Percentiles rank a stretch among this genome's conserved stretches.
phyloP scores from a whole-genome alignment of 2,888 invertebrate genomes.

The Trissolcus brochymenae region DNA sequence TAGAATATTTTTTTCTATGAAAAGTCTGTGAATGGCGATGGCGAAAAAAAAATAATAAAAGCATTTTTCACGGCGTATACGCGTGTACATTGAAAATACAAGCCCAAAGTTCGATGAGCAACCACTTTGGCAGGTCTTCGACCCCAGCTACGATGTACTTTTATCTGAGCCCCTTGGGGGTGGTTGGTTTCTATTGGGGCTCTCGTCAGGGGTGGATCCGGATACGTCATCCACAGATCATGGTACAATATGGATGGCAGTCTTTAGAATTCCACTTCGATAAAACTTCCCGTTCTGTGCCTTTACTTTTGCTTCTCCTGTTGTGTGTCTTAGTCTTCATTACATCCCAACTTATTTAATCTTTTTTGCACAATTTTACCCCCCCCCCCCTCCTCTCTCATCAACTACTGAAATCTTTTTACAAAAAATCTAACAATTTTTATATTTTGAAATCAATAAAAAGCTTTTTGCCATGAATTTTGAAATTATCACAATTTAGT shows the following conservation, averaged over 20 bases:
- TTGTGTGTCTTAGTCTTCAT: constrained; percentile 21
- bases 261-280: constrained; percentile 57
- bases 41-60: constrained; percentile 22
- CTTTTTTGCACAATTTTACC: background rate
- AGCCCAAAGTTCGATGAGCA: constrained; percentile 56
- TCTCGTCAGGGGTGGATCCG: constrained; percentile 61
- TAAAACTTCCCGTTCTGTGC: constrained; percentile 46
- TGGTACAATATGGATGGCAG: constrained; percentile 57
- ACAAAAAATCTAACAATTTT: too few species aligned
- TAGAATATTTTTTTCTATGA: constrained; percentile 25
- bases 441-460: too few species aligned
- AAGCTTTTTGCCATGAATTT: too few species aligned
- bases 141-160: constrained; percentile 59
- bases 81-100: constrained; percentile 47
- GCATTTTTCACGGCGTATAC: constrained; percentile 40
- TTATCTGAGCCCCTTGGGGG: constrained; percentile 61
- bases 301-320: constrained; percentile 22
- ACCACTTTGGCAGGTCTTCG: constrained; percentile 56
- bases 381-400: too few species aligned
- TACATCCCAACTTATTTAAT: constrained; percentile 6
- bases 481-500: too few species aligned
- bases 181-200: constrained; percentile 58
- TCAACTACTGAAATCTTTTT: too few species aligned
- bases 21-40: constrained; percentile 7
- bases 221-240: constrained; percentile 64